Percentiles rank a stretch among this genome's conserved stretches.
These are phyloP conservation scores for Lonchura striata DNA, from an alignment of 2,113 vertebrate genomes.

Conservation along the genomic window DNA sequence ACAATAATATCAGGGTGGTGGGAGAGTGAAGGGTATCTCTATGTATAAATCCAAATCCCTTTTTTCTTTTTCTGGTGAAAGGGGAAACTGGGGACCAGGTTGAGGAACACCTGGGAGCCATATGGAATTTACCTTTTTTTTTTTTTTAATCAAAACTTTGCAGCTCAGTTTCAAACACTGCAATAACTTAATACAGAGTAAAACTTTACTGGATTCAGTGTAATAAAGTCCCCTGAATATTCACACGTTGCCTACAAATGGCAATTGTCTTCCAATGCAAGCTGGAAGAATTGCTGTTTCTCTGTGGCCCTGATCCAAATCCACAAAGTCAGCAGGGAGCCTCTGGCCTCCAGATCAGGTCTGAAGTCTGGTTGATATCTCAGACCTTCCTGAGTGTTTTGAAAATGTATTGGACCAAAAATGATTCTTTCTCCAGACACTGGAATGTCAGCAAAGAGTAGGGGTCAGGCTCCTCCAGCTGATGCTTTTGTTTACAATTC, in stretches of 20 bases:
- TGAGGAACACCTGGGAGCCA: slow-evolving; percentile 64
- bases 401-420: not conserved
- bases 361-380: not conserved
- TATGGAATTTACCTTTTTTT: slow-evolving; percentile 47
- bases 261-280: not conserved
- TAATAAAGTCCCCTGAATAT: slow-evolving; percentile 15
- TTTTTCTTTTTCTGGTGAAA: not conserved
- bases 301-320: slow-evolving; percentile 38
- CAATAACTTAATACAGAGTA: slow-evolving; percentile 59
- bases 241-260: slow-evolving; percentile 40
- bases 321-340: not conserved
- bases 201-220: slow-evolving; percentile 40
- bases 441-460: not conserved
- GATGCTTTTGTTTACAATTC: not conserved
- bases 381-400: not conserved
- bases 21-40: slow-evolving; percentile 23
- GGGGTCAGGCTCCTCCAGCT: not conserved
- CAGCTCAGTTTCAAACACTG: slow-evolving; percentile 49
- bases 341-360: slow-evolving; percentile 28
- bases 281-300: not conserved
- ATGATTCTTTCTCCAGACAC: not conserved
- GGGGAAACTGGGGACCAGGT: not conserved
- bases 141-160: slow-evolving; percentile 57
- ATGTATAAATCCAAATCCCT: slow-evolving; percentile 18
- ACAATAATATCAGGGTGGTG: not conserved